These are phyloP conservation scores for Stenurella melanura DNA, from an alignment of 2,888 invertebrate genomes.

Conservation along the genomic window DNA sequence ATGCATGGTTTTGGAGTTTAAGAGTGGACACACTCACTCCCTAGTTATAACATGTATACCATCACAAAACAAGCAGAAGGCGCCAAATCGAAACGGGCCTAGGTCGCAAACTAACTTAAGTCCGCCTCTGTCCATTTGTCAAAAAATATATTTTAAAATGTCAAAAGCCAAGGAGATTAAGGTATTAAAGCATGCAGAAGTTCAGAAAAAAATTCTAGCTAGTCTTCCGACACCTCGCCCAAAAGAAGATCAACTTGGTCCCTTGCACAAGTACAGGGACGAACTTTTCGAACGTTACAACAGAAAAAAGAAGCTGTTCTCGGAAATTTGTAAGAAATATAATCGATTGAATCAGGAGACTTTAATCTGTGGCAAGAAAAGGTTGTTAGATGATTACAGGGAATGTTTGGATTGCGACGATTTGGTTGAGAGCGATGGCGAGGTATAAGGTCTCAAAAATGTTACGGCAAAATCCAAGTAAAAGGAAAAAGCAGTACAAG, in stretches of 20 bases:
- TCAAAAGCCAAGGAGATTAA: conserved; percentile 38
- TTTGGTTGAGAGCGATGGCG: conserved; percentile 54
- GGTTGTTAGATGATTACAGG: conserved; percentile 59
- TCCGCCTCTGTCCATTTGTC: neutral
- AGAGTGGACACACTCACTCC: no score
- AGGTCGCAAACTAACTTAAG: no score
- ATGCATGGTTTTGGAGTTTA: no score
- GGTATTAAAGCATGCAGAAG: conserved; percentile 55
- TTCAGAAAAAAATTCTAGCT: conserved; percentile 62
- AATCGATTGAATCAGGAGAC: conserved; percentile 61
- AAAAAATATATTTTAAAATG: conserved; percentile 25
- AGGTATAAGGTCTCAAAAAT: conserved; percentile 26
- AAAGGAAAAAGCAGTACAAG: no score
- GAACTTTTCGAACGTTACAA: conserved; percentile 63
- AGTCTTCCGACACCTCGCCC: conserved; percentile 52
- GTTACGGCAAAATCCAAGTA: no score
- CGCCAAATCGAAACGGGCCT: no score
- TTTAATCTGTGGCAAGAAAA: conserved; percentile 55
- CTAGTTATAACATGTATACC: no score
- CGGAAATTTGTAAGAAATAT: conserved; percentile 59
- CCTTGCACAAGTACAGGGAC: conserved; percentile 61
- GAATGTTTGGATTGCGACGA: conserved; percentile 56
- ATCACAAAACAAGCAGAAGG: no score
- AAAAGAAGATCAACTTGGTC: conserved; percentile 60
- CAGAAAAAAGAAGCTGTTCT: conserved; percentile 60